These are phyloP conservation scores for Rhinichthys osculus DNA, from an alignment of 2,797 vertebrate genomes.

Conservation along the genomic window DNA sequence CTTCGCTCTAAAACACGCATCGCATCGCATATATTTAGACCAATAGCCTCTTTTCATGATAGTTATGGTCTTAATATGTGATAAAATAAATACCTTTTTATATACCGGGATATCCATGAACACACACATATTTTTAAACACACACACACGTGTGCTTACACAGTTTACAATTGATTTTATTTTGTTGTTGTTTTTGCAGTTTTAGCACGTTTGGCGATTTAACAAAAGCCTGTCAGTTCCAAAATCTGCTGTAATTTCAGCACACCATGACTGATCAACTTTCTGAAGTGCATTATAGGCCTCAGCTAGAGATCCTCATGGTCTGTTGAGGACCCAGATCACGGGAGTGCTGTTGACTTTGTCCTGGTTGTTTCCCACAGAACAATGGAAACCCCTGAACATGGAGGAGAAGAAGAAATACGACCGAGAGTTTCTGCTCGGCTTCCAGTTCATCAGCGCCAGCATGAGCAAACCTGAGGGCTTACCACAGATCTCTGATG, in stretches of 20 bases:
- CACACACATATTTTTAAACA: background rate
- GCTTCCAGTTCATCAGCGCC: slow-evolving; percentile 93
- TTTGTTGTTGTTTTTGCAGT: too few relatives aligned
- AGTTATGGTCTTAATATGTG: too few relatives aligned
- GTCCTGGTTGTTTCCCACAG: slow-evolving; percentile 66
- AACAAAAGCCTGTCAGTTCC: too few relatives aligned
- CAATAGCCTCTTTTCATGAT: background rate
- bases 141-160: background rate
- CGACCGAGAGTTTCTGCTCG: slow-evolving; percentile 92
- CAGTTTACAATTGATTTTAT: background rate
- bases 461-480: slow-evolving; percentile 97
- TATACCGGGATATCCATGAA: background rate
- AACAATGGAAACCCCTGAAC: slow-evolving; percentile 94
- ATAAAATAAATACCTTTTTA: too few relatives aligned
- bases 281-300: background rate
- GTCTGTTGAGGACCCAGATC: background rate
- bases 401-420: slow-evolving; percentile 96
- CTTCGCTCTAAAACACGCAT: too few relatives aligned
- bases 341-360: background rate
- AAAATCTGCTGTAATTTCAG: too few relatives aligned
- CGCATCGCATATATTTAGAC: background rate
- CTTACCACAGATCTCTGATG: slow-evolving; percentile 93
- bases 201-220: too few relatives aligned
- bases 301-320: background rate
- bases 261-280: too few relatives aligned